Conservation (phyloP, 2,113 vertebrate genomes). For the Malurus alboscapulatus region DNA sequence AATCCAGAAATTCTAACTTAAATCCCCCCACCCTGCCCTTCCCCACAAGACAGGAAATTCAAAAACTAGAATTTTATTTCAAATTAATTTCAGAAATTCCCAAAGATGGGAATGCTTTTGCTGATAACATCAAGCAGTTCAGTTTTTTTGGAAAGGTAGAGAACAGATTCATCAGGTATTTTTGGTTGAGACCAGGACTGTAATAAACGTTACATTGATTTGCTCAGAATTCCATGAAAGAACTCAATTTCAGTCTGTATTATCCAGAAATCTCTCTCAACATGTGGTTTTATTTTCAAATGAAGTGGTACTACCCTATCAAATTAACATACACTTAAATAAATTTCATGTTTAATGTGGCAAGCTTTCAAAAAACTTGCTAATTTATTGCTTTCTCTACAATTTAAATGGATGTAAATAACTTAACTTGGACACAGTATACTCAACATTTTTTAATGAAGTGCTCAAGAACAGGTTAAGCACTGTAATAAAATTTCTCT, state of each 20-base stretch:
- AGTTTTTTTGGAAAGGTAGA: not conserved
- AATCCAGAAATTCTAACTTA: not conserved
- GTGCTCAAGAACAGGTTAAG: slow-evolving; percentile 52
- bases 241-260: not conserved
- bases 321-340: not conserved
- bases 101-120: not conserved
- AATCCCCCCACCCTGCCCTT: rapidly evolving
- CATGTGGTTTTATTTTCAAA: not conserved
- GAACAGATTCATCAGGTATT: not conserved
- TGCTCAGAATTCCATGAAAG: not conserved
- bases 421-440: slow-evolving; percentile 17
- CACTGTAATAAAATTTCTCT: slow-evolving; percentile 55
- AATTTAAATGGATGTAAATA: slow-evolving; percentile 44
- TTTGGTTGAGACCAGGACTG: not conserved
- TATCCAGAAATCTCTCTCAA: not conserved
- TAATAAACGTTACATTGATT: not conserved
- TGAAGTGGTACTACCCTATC: not conserved
- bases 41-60: not conserved
- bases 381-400: slow-evolving; percentile 55
- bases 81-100: not conserved
- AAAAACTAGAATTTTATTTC: not conserved
- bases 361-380: slow-evolving; percentile 21
- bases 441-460: slow-evolving; percentile 45
- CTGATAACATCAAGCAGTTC: not conserved
- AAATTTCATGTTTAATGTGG: not conserved